Evolutionary conservation across 2,888 invertebrate genomes (phyloP).

Genomic region (Seira sanloemensis): DNA sequence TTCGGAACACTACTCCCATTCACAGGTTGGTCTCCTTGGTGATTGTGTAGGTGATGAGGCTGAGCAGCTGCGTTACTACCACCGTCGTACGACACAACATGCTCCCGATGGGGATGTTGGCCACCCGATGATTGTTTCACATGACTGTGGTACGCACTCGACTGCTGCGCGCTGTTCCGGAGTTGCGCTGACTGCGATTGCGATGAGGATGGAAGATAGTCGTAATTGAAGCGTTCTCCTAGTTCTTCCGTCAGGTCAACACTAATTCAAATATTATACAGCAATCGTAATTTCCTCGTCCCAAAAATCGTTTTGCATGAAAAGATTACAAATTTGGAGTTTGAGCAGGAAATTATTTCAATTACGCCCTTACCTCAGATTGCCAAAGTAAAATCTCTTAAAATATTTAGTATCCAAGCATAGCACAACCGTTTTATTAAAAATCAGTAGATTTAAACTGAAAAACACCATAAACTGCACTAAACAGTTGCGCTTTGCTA

Average conservation of each 20-base stretch:
- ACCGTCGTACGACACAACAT: too few relatives aligned
- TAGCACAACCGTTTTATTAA: neutral
- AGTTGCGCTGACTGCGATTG: neutral
- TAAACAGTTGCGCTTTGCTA: too few relatives aligned
- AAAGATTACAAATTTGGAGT: neutral
- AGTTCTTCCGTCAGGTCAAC: constrained; percentile 43
- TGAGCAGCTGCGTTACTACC: too few relatives aligned
- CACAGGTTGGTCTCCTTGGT: constrained; percentile 29
- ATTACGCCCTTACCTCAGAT: constrained; percentile 18
- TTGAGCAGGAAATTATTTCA: neutral
- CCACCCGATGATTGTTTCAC: constrained; percentile 12
- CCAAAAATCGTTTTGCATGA: neutral
- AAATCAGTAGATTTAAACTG: neutral
- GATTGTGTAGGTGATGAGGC: neutral
- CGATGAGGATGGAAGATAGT: constrained; percentile 30
- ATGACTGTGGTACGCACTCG: constrained; percentile 16
- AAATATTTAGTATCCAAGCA: constrained; percentile 37
- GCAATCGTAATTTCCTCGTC: neutral
- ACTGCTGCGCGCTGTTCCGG: neutral
- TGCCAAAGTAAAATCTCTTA: constrained; percentile 39
- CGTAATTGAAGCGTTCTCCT: constrained; percentile 51
- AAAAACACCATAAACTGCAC: too few relatives aligned
- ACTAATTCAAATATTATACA: too few relatives aligned
- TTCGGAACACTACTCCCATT: neutral
- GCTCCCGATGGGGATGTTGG: constrained; percentile 17